Base-by-base conservation (phyloP, 2,888 invertebrate species). In the Ormyrus thymus region DNA sequence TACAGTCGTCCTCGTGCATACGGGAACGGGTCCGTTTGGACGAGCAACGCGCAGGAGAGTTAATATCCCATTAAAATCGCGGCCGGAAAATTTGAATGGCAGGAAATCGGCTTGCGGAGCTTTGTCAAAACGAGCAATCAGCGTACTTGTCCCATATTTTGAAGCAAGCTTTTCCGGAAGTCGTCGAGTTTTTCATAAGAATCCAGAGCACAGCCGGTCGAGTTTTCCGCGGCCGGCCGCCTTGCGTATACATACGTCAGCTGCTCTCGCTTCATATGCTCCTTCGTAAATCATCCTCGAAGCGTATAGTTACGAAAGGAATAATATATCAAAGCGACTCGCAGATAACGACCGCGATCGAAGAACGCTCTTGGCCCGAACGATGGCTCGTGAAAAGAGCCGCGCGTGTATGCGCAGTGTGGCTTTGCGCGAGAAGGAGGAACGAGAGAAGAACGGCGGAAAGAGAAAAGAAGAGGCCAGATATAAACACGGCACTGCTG, bases 301-400 rank as follows among this genome's bases (percentile, higher is more conserved):
- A 73, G 64, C 73, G 56, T 80, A 69, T 80, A 78, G 78, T 81
- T 81, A 81, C 71, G 76, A 76, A 70, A 76, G 74, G 76, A 81
- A 81, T 79, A 79, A 81, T 76, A 79, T 74, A 81, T 79, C 78
- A 81, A 78, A 78, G 76, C 71, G 72, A 78, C 70, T 80, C 61
- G 76, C 58, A 77, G 72, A 72, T 79, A 81, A 82, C 73, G 81
- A 79, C 72, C 70, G 75, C 75, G 76, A 81, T 78, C 72, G 66
- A 79, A 69, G 56, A 64, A n/a, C 64, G 69, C 72, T 78, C 59
- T 64, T 53, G 53, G 77, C 48, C 56, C 62, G 62, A 80, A 78
- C 76, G 77, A 77, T 77, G 51, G 71, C 58, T 58, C 71, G 70
- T 75, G 75, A 64, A 73, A 73, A 66, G 48, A 43, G 61, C 50